These are phyloP conservation scores for Zhuqinia jingwanae DNA, from an alignment of 2,888 invertebrate species.

Conservation along the genomic window DNA sequence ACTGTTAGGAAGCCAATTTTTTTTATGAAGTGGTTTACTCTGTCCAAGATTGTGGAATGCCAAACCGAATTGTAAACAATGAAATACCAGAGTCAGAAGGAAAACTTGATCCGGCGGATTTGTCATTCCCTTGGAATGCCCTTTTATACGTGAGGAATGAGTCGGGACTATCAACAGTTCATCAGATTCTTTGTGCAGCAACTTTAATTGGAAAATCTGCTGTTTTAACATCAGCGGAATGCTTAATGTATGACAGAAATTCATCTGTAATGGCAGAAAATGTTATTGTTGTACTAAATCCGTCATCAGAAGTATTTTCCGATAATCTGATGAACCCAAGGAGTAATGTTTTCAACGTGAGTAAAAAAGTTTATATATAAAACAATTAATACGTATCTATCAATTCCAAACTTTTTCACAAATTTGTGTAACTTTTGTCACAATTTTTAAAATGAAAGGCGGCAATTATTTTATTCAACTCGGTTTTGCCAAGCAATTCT, in stretches of 20 bases:
- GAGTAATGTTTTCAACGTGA: slow-evolving; percentile 54
- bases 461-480: slow-evolving; percentile 50
- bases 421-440: not conserved
- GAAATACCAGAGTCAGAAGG: slow-evolving; percentile 49
- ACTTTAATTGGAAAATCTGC: slow-evolving; percentile 52
- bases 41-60: slow-evolving; percentile 75
- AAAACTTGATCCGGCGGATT: slow-evolving; percentile 49
- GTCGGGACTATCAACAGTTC: not conserved
- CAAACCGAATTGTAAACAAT: slow-evolving; percentile 51
- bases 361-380: not conserved
- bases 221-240: slow-evolving; percentile 41
- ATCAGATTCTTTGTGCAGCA: slow-evolving; percentile 53
- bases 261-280: slow-evolving; percentile 6
- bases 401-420: too few species aligned
- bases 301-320: slow-evolving; percentile 64
- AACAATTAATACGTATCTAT: not conserved
- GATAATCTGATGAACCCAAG: slow-evolving; percentile 55
- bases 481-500: not conserved
- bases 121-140: slow-evolving; percentile 72
- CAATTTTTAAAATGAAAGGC: slow-evolving; percentile 12
- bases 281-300: slow-evolving; percentile 46
- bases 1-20: too few species aligned
- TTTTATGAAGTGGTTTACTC: too few species aligned
- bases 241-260: slow-evolving; percentile 32
- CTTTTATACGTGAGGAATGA: slow-evolving; percentile 59